Evolutionary conservation across 2,113 vertebrate species (phyloP).

Genomic region (Peromyscus californicus): DNA sequence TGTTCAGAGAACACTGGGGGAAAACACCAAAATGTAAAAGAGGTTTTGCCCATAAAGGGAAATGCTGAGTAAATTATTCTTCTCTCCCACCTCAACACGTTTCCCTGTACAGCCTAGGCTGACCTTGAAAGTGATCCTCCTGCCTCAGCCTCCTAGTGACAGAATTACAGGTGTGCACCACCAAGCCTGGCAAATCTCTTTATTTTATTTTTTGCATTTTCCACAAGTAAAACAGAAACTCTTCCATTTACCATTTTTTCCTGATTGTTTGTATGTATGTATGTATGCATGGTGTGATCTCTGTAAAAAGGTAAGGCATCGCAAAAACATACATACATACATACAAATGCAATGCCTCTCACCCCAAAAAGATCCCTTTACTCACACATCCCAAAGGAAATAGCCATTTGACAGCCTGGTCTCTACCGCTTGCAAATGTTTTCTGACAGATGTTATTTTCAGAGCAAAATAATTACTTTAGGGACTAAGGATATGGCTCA

Average conservation of each 20-base stretch:
- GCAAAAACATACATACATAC: not conserved
- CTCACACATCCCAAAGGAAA: not conserved
- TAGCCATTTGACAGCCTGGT: not conserved
- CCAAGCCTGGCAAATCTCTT: not conserved
- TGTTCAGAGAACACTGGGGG: not conserved
- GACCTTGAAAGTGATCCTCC: not conserved
- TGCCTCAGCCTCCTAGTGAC: not conserved
- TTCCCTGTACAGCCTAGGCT: not conserved
- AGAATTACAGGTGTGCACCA: not conserved
- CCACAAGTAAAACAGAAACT: not conserved
- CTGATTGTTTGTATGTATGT: not conserved
- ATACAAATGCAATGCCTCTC: not conserved
- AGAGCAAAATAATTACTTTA: not conserved
- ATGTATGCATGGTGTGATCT: not conserved
- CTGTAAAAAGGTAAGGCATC: not conserved
- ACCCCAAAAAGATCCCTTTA: not conserved
- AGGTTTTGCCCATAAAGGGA: not conserved
- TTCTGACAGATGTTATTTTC: constrained; percentile 9
- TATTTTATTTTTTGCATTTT: not conserved
- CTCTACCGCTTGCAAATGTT: not conserved
- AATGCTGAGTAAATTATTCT: not conserved
- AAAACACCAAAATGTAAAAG: not conserved
- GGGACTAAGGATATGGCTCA: not conserved
- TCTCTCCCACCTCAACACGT: not conserved
- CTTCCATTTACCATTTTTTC: not conserved